Conservation (phyloP, 2,888 invertebrate genomes). For the Agonopterix heracliana region DNA sequence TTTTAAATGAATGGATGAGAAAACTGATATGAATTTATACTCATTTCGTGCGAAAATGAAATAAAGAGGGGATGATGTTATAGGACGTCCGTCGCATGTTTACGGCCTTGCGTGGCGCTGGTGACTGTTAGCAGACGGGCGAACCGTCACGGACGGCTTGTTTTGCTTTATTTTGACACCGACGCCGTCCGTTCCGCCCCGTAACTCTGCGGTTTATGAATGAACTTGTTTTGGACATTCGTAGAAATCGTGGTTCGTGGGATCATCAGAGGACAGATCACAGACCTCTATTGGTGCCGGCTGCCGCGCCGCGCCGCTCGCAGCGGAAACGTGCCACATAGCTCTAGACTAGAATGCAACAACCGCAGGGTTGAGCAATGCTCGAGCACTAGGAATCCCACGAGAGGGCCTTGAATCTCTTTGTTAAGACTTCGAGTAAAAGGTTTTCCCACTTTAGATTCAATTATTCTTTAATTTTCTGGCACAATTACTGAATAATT, state of each 20-base stretch:
- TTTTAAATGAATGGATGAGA: no score
- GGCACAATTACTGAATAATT: constrained; percentile 35
- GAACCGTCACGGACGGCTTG: constrained; percentile 32
- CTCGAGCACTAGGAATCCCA: constrained; percentile 37
- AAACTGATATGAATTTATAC: no score
- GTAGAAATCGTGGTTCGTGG: constrained; percentile 46
- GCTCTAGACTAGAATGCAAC: constrained; percentile 21
- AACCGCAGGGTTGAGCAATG: constrained; percentile 52
- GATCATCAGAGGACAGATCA: constrained; percentile 13
- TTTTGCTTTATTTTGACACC: constrained; percentile 45
- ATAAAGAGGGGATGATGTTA: no score
- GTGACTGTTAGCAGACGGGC: constrained; percentile 2
- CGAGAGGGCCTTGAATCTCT: constrained; percentile 47
- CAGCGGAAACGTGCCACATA: constrained; percentile 36
- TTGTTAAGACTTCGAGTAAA: constrained; percentile 43
- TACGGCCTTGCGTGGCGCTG: not conserved
- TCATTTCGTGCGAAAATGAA: no score
- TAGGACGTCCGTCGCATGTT: no score
- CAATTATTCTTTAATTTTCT: constrained; percentile 27
- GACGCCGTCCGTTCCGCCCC: constrained; percentile 38
- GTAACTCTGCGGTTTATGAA: constrained; percentile 49
- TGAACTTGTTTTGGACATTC: constrained; percentile 50
- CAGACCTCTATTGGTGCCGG: not conserved
- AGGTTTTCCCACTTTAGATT: constrained; percentile 37
- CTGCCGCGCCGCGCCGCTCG: constrained; percentile 19